Evolutionary conservation across 1,140 invertebrate genomes (phyloP).

Genomic region (Acromyrmex heyeri): DNA sequence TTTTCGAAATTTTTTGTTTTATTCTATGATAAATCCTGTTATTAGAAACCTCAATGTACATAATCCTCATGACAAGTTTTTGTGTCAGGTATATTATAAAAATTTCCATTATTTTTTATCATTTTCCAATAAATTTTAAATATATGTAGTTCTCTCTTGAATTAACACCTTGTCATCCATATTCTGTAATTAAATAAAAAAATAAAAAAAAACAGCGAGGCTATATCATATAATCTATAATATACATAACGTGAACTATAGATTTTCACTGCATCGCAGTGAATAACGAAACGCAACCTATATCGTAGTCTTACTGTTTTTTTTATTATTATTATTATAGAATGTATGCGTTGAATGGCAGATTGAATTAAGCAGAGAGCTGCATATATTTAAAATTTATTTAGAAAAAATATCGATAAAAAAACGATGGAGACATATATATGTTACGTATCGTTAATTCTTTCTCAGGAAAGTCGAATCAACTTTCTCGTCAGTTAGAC

Average conservation of each 20-base stretch:
- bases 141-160: not conserved
- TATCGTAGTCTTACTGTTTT: too few relatives aligned
- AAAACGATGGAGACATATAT: not conserved
- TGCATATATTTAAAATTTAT: too few relatives aligned
- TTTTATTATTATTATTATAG: too few relatives aligned
- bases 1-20: not conserved
- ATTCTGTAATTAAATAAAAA: not conserved
- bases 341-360: too few relatives aligned
- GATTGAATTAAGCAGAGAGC: too few relatives aligned
- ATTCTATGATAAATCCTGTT: constrained; percentile 6
- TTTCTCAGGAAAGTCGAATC: not conserved
- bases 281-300: too few relatives aligned
- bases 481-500: not conserved
- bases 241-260: too few relatives aligned
- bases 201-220: not conserved
- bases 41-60: not conserved
- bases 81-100: constrained; percentile 15
- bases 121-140: not conserved
- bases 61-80: constrained; percentile 34
- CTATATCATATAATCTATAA: too few relatives aligned
- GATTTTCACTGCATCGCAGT: too few relatives aligned
- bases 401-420: too few relatives aligned
- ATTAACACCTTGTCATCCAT: not conserved
- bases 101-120: not conserved
- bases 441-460: not conserved